Evolutionary conservation across 2,113 vertebrate species (phyloP).

Genomic region (Cheilinus undulatus): DNA sequence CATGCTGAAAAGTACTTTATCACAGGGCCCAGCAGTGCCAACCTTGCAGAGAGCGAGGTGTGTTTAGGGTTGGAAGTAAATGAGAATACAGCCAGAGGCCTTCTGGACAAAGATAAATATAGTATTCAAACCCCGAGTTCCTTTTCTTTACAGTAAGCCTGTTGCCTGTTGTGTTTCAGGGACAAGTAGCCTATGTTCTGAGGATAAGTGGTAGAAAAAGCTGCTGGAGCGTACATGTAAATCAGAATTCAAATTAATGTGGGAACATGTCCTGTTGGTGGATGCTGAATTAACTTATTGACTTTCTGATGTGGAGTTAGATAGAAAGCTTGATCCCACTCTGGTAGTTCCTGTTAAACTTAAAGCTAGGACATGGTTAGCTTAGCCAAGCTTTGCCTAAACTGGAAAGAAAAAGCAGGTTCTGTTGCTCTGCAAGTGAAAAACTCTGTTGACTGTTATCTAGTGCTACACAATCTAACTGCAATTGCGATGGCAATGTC

Average conservation of each 20-base stretch:
- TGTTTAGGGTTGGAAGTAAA: conserved; percentile 40
- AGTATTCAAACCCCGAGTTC: background rate
- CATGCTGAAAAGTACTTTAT: conserved; percentile 42
- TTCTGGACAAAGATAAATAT: conserved; percentile 9
- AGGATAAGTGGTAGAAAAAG: background rate
- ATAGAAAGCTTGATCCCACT: background rate
- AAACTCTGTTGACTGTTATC: background rate
- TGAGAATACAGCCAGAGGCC: conserved; percentile 20
- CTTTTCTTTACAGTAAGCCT: conserved; percentile 15
- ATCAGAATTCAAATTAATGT: background rate
- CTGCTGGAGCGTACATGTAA: background rate
- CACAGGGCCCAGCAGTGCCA: conserved; percentile 31
- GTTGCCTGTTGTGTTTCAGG: conserved; percentile 7
- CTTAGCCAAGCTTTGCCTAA: background rate
- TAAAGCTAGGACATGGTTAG: no score
- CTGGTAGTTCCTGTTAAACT: background rate
- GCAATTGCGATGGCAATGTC: no score
- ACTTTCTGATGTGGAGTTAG: background rate
- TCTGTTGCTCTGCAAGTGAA: background rate
- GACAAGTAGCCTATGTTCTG: conserved; percentile 12
- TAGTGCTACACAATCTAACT: no score
- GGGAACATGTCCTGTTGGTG: background rate
- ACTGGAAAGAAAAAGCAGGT: background rate
- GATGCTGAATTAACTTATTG: background rate
- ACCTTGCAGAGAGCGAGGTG: conserved; percentile 21